A percentile compares a stretch with the other conserved stretches of the same genome.
phyloP scores from a whole-genome alignment of 1,140 invertebrate species.

The Panagrolaimus sp. region DNA sequence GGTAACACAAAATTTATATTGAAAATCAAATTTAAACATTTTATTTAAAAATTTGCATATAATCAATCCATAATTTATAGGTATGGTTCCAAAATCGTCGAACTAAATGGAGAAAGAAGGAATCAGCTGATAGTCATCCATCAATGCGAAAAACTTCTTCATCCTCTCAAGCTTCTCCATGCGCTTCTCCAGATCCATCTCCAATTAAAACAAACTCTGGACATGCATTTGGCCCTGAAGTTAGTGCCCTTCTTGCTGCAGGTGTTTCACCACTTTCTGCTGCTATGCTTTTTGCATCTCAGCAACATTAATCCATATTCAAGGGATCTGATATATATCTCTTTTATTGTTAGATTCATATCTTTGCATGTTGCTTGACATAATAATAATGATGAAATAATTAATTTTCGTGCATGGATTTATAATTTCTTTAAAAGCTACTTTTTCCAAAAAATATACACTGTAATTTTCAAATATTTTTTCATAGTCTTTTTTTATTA shows the following conservation, averaged over 20 bases:
- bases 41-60: too few species aligned
- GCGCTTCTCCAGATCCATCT: neutral
- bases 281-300: slow-evolving; percentile 3
- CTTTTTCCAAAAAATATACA: too few species aligned
- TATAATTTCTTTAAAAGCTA: too few species aligned
- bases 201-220: neutral
- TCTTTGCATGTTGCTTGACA: too few species aligned
- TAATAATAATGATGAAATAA: too few species aligned
- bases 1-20: too few species aligned
- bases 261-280: slow-evolving; percentile 10
- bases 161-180: neutral
- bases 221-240: neutral
- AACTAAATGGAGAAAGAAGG: slow-evolving; percentile 98
- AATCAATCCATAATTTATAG: slow-evolving; percentile 61
- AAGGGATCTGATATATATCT: neutral
- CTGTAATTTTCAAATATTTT: too few species aligned
- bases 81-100: slow-evolving; percentile 99
- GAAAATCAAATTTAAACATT: too few species aligned
- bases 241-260: slow-evolving; percentile 11
- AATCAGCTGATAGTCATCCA: slow-evolving; percentile 77
- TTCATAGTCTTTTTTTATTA: too few species aligned
- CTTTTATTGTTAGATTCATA: too few species aligned
- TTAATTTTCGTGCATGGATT: too few species aligned
- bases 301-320: neutral
- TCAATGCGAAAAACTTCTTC: neutral